These are phyloP conservation scores for Acestrorhynchus altus DNA, from an alignment of 2,797 vertebrate species.

Conservation along the genomic window DNA sequence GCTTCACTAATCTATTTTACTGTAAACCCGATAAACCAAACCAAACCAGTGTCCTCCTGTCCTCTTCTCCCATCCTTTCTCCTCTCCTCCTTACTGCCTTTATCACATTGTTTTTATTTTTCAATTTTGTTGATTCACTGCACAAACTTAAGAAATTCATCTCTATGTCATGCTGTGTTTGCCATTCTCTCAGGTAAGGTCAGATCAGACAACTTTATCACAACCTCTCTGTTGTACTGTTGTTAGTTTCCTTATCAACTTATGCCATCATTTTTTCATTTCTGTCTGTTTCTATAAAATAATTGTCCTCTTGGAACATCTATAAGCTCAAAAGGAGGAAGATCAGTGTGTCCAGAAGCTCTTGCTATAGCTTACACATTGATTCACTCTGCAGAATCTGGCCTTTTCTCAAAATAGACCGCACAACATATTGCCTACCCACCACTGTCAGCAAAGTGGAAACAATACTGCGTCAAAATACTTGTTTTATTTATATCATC, in stretches of 20 bases:
- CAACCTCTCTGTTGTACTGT: neutral
- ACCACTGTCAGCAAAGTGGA: conserved; percentile 13
- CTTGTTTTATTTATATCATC: conserved; percentile 75
- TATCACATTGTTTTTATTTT: neutral
- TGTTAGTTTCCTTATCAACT: neutral
- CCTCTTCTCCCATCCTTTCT: neutral
- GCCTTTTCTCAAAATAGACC: neutral
- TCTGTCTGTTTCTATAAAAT: conserved; percentile 1
- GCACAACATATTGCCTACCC: neutral
- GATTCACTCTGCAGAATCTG: neutral
- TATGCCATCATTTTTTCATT: neutral
- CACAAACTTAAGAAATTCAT: neutral
- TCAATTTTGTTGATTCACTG: neutral
- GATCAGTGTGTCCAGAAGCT: neutral
- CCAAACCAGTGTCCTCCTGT: too few species aligned
- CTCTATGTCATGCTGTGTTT: neutral
- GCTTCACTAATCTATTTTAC: too few species aligned
- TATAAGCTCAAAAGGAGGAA: neutral
- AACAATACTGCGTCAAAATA: conserved; percentile 71
- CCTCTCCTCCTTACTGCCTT: neutral
- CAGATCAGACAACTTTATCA: neutral
- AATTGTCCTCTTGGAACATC: neutral
- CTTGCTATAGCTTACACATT: neutral
- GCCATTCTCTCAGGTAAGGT: neutral
- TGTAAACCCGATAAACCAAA: too few species aligned